A percentile compares a stretch with the other conserved stretches of the same genome.
These are phyloP conservation scores for Palythoa heliodiscus DNA, from an alignment of 92 coral and sea anemone species.

Conservation along the genomic window DNA sequence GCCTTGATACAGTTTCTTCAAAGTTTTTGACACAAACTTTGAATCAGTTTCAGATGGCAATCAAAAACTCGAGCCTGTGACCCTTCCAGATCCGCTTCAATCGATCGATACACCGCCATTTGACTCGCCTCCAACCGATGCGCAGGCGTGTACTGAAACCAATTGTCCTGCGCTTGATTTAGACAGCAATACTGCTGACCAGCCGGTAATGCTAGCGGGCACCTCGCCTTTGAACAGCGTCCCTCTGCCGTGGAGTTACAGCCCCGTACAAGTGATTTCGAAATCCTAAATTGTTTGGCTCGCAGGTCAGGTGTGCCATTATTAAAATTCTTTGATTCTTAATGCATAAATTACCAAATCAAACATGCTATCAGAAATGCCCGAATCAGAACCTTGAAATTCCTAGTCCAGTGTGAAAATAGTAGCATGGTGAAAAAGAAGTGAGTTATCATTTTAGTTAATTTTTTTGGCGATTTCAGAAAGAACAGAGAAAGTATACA, in stretches of 20 bases:
- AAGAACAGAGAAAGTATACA: too few relatives aligned
- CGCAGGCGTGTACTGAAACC: constrained; percentile 31
- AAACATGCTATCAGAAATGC: not conserved
- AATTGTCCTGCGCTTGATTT: constrained; percentile 53
- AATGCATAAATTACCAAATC: not conserved
- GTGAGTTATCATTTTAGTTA: too few relatives aligned
- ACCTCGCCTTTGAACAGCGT: constrained; percentile 92
- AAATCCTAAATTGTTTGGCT: constrained; percentile 45
- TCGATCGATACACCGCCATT: constrained; percentile 44
- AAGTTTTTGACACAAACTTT: constrained; percentile 33
- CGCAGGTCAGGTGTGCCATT: constrained; percentile 27
- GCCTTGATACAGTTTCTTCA: constrained; percentile 1
- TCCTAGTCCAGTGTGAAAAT: too few relatives aligned
- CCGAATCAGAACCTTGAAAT: too few relatives aligned
- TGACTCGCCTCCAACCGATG: constrained; percentile 47
- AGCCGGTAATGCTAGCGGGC: constrained; percentile 85
- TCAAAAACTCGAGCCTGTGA: constrained; percentile 40
- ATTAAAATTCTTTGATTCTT: constrained; percentile 16
- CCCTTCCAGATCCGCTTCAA: constrained; percentile 36
- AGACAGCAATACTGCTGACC: constrained; percentile 70
- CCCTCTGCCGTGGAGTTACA: constrained; percentile 80
- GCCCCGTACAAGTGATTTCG: constrained; percentile 64
- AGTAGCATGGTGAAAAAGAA: too few relatives aligned
- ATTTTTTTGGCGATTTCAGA: too few relatives aligned
- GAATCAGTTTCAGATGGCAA: constrained; percentile 47